phyloP scores from a whole-genome alignment of 92 coral and sea anemone species.

The Plumapathes pennacea region DNA sequence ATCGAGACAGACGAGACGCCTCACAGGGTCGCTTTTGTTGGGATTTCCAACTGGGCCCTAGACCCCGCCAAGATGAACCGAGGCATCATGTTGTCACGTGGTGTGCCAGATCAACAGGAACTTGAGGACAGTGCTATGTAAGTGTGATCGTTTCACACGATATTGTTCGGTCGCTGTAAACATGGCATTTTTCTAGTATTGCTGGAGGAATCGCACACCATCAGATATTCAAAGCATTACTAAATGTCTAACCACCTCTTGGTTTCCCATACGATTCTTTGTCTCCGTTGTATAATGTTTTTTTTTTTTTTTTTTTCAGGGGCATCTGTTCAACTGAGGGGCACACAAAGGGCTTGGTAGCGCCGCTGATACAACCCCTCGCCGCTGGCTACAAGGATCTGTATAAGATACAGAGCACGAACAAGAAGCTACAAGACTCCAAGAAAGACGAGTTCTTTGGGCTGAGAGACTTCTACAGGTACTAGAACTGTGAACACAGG shows the following conservation, averaged over 20 bases:
- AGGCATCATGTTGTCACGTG: slow-evolving; percentile 55
- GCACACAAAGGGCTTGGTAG: slow-evolving; percentile 29
- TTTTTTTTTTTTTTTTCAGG: slow-evolving; percentile 8
- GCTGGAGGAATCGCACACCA: too few relatives aligned
- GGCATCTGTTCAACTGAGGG: slow-evolving; percentile 66
- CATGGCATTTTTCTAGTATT: too few relatives aligned
- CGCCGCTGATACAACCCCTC: slow-evolving; percentile 40
- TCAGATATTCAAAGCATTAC: too few relatives aligned
- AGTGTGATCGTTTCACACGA: too few relatives aligned
- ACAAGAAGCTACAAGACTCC: slow-evolving; percentile 40
- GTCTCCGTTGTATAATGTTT: too few relatives aligned
- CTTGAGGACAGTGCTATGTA: slow-evolving; percentile 60
- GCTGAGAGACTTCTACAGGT: slow-evolving; percentile 86
- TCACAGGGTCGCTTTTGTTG: slow-evolving; percentile 63
- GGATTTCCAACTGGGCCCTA: slow-evolving; percentile 69
- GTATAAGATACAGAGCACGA: slow-evolving; percentile 43
- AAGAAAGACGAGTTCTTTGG: slow-evolving; percentile 86
- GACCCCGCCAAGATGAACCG: slow-evolving; percentile 68
- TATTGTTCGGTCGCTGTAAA: too few relatives aligned
- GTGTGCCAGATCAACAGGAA: slow-evolving; percentile 45
- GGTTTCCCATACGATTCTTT: too few relatives aligned
- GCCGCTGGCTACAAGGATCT: slow-evolving; percentile 69
- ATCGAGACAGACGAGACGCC: slow-evolving; percentile 34
- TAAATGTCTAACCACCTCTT: too few relatives aligned
- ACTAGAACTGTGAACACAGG: too few relatives aligned